A percentile compares a stretch with the other conserved stretches of the same genome.
These are phyloP conservation scores for Probaryconus sp. DNA, from an alignment of 1,140 invertebrate species.

Conservation along the genomic window DNA sequence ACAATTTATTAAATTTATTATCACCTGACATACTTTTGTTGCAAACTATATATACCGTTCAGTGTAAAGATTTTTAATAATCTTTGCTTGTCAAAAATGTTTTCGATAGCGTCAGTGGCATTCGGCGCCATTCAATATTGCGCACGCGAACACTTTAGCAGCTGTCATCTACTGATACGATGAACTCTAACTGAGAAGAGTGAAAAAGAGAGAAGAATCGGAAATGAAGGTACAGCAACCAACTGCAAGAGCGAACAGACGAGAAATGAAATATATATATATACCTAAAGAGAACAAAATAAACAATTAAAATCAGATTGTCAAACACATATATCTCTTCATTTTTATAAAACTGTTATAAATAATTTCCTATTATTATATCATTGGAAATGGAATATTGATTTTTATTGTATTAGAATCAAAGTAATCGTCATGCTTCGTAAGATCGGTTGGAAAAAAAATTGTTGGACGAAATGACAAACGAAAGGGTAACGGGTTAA, in stretches of 20 bases:
- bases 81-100: conserved; percentile 59
- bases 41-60: conserved; percentile 19
- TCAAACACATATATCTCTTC: no score
- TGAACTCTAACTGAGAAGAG: conserved; percentile 48
- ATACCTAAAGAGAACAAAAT: no score
- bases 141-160: conserved; percentile 55
- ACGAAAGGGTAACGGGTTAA: conserved; percentile 51
- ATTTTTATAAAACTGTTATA: no score
- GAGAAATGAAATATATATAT: conserved; percentile 11
- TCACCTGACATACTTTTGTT: conserved; percentile 8
- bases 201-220: conserved; percentile 7
- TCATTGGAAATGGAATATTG: no score
- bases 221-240: conserved; percentile 40
- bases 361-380: no score
- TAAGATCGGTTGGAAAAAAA: conserved; percentile 30
- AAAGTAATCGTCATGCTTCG: conserved; percentile 32
- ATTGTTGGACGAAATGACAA: conserved; percentile 38
- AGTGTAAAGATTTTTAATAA: conserved; percentile 63
- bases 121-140: conserved; percentile 66
- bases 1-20: not conserved
- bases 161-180: conserved; percentile 61
- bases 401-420: conserved; percentile 15
- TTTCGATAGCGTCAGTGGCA: conserved; percentile 64
- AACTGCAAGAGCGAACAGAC: conserved; percentile 6
- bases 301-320: no score